Evolutionary conservation across 2,888 invertebrate genomes (phyloP), one percentile per base, ranked within the genome.

Genomic region (Meliscaeva auricollis): DNA sequence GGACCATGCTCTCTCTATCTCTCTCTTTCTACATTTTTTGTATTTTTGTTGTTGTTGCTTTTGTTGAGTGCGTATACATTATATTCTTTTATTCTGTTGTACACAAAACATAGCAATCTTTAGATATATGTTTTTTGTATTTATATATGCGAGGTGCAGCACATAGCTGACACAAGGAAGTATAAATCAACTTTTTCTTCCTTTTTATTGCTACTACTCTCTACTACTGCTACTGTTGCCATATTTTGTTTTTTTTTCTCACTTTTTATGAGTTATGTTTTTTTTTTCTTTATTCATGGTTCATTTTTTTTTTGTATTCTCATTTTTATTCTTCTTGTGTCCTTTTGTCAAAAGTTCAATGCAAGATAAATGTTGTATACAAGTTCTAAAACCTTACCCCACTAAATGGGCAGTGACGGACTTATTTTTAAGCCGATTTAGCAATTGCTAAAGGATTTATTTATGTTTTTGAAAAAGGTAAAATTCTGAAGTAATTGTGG

Each of bases 261-360:
- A 38, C 20, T 62, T 72, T 72, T 54, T 50, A 66, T 72, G 32
- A 62, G 32, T 70, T 69, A 7, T 54, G 13, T 62, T 74, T 62
- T 35, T 56, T 50, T 38, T 54, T 54, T 50, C 15, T 1, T 2
- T 52, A 48, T 48, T 60, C 32, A 58, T 72, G 41, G 17, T 52
- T 56, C 26, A 30, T 48, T 54, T 52, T 60, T 64, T 48, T 41
- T 26, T 60, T 38, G 46, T 54, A 56, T 58, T 73, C 44, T 17
- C 26, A 13, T n/a, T 48, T 52, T 64, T 35, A 50, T 76, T 73
- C 58, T 58, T 64, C n/a, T 30, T 66, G 30, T 56, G 64, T 83
- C 35, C 79, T 74, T 79, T 84, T 84, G 79, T 79, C 79, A 84
- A 79, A 79, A 79, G 83, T 84, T 79, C 79, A 84, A 84, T 84